These are phyloP conservation scores for Euthynnus affinis DNA, from an alignment of 2,797 vertebrate species.

Conservation along the genomic window DNA sequence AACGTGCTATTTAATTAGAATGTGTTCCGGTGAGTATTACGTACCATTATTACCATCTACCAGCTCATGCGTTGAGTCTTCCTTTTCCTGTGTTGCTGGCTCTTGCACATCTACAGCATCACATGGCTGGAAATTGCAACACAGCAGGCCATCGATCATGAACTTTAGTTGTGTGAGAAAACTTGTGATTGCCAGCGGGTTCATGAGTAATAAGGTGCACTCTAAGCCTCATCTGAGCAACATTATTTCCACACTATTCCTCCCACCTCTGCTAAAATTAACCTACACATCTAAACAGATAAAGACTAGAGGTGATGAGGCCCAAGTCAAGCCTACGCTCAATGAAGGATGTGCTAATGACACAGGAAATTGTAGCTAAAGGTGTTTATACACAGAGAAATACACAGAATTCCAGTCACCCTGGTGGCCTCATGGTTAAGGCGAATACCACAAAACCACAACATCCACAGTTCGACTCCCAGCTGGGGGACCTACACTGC, in stretches of 20 bases:
- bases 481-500: too few relatives aligned
- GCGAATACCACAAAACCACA: too few relatives aligned
- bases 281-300: conserved; percentile 11
- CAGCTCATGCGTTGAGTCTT: conserved; percentile 50
- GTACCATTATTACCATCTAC: conserved; percentile 56
- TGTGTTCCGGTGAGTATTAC: conserved; percentile 18
- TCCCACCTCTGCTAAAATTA: conserved; percentile 14
- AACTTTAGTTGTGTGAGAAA: conserved; percentile 37
- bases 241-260: conserved; percentile 29
- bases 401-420: not conserved
- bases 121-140: conserved; percentile 82
- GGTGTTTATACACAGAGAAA: conserved; percentile 4
- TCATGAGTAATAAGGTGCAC: conserved; percentile 9
- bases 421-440: too few relatives aligned
- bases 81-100: conserved; percentile 65
- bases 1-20: not conserved
- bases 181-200: conserved; percentile 58
- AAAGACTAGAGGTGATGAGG: not conserved
- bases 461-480: too few relatives aligned
- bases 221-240: conserved; percentile 50
- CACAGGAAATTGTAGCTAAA: conserved; percentile 33
- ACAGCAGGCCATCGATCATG: conserved; percentile 55
- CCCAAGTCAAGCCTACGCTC: not conserved
- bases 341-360: conserved; percentile 6
- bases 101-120: conserved; percentile 68